Base-by-base conservation (phyloP, 2,888 invertebrate genomes). In the Agrotis ipsilon region DNA sequence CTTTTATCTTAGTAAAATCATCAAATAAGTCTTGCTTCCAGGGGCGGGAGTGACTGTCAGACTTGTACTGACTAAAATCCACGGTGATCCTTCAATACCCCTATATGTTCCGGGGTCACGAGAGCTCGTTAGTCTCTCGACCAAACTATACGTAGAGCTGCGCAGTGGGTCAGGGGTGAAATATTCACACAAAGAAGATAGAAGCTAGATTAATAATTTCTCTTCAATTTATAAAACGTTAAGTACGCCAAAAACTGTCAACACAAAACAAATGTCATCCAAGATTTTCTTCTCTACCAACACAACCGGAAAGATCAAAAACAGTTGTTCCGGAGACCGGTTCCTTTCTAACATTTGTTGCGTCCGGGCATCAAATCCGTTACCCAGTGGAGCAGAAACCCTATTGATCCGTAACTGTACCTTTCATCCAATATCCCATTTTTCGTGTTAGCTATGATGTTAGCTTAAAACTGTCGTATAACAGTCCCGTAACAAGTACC, bases 331-430 rank as follows among this genome's bases (percentile, higher is more conserved):
- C n/a, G n/a, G 11, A 1, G 27, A 55, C 16, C 2, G n/a, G 27
- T 27, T 48, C 24, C 39, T 21, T 19, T 57, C 13, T 55, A 45
- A 55, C 45, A 24, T 78, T 69, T n/a, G 48, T 77, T 48, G 16
- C 46, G 39, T 45, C 27, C 48, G 43, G 5, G 14, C 14, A 55
- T 45, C 54, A 55, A 68, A 72, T 45, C n/a, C 13, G 11, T 14
- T n/a, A 68, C 48, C 70, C 54, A 68, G 27, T 43, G 43, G 32
- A 49, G 71, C 11, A 49, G 71, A 70, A 72, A 69, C 45, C 16
- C 70, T 55, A 68, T 72, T 69, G 77, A 48, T 77, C 46, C 9
- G 3, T 27, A 9, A 43, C 14, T 52, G 7, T 24, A 24, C 45
- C 65, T 66, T 24, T 3, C 13, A 16, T 18, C 14, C 6, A 16